Evolutionary conservation across 2,113 vertebrate genomes (phyloP).

Genomic region (Apistogramma diplotaenia): DNA sequence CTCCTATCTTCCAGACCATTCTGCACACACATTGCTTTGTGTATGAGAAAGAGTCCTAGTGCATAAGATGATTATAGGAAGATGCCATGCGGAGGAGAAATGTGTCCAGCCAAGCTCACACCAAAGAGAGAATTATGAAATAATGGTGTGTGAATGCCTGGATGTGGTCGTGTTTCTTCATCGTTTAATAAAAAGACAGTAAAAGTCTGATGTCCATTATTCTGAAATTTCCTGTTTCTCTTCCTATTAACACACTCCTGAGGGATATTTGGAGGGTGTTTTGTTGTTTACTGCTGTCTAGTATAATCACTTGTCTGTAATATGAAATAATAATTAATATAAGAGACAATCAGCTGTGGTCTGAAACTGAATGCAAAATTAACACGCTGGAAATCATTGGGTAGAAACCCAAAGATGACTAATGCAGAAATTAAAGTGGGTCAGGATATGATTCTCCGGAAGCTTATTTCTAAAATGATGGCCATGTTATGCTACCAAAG

Average conservation of each 20-base stretch:
- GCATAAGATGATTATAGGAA: conserved; percentile 59
- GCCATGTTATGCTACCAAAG: conserved; percentile 25
- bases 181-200: conserved; percentile 14
- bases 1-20: conserved; percentile 48
- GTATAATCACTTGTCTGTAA: conserved; percentile 26
- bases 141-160: conserved; percentile 42
- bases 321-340: conserved; percentile 38
- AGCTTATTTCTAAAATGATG: conserved; percentile 38
- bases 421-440: conserved; percentile 51
- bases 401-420: conserved; percentile 43
- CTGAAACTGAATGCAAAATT: conserved; percentile 26
- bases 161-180: conserved; percentile 28
- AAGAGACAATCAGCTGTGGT: conserved; percentile 34
- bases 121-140: conserved; percentile 39
- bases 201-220: conserved; percentile 16
- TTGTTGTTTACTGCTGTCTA: conserved; percentile 16
- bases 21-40: conserved; percentile 34
- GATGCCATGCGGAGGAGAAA: conserved; percentile 48
- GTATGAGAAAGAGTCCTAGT: conserved; percentile 24
- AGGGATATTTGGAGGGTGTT: conserved; percentile 20
- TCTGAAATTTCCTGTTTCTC: conserved; percentile 20
- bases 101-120: conserved; percentile 44
- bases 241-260: not conserved
- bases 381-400: conserved; percentile 15
- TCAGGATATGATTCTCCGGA: conserved; percentile 33